phyloP scores from a whole-genome alignment of 2,888 invertebrate species.

The Pheosia tremula region DNA sequence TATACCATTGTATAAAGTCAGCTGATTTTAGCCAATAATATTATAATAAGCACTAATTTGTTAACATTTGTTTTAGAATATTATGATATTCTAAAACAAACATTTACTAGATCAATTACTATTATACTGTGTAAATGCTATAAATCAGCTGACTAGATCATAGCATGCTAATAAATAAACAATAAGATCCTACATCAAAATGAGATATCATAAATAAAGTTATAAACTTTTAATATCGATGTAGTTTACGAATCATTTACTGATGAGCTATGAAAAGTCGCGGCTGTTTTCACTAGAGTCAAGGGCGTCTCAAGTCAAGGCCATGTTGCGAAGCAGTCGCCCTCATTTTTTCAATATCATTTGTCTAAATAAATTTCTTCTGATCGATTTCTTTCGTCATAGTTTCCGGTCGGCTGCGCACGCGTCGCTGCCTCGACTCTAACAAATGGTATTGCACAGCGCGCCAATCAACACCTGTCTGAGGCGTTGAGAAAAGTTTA shows the following conservation, averaged over 20 bases:
- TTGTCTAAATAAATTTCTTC: constrained; percentile 70
- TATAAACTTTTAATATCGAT: neutral
- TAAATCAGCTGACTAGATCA: constrained; percentile 12
- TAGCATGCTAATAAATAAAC: neutral
- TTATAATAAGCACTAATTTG: no score
- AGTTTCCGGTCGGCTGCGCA: constrained; percentile 68
- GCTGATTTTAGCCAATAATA: no score
- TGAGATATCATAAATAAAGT: no score
- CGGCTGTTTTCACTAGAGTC: constrained; percentile 74
- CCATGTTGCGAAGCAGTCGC: constrained; percentile 71
- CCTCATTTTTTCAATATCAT: constrained; percentile 63
- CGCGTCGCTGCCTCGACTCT: constrained; percentile 39
- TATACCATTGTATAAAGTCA: no score
- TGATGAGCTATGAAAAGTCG: constrained; percentile 45
- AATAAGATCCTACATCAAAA: no score
- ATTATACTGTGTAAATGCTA: no score
- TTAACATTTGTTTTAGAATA: no score
- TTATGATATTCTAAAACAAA: no score
- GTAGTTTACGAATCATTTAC: constrained; percentile 1
- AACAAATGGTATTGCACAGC: constrained; percentile 37
- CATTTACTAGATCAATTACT: no score
- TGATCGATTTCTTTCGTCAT: constrained; percentile 74
- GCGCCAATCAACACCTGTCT: constrained; percentile 28
- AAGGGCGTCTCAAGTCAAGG: constrained; percentile 78
- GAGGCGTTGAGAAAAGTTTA: constrained; percentile 26